Base-by-base conservation (phyloP, 2,888 invertebrate species). In the Aricia artaxerxes region DNA sequence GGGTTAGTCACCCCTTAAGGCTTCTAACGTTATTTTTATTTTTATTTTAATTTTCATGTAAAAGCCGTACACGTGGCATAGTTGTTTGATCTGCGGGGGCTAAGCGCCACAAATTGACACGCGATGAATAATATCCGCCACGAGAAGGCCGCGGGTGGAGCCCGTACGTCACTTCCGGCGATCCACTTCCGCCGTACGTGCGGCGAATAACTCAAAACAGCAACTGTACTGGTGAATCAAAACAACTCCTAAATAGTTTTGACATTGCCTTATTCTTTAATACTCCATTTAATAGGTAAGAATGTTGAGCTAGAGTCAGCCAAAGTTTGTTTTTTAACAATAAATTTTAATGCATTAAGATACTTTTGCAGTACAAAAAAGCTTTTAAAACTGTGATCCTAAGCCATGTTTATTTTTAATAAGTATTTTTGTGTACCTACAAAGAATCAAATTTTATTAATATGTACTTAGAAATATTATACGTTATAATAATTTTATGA, bases 41-140 rank as follows among this genome's bases (percentile, higher is more conserved):
- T 24, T 24, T 24, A 24, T 24, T 24, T 24, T 24, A 24, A 24
- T 24, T 9, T n/a, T 61, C 24, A 61, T 31, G 4, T 64, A 31
- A 64, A 64, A 31, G 64, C 31, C 11, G 31, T 9, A 13, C 69
- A 69, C 69, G 69, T 69, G 69, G 69, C 69, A 9, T 35, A 69
- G 69, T 75, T n/a, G 38, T 44, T 61, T 64, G 77, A 38, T 35
- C 24, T 77, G 44, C 16, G n/a, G 60, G n/a, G n/a, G 49, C 40
- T 61, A 40, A 31, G 84, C 83, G 85, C 83, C 82, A 84, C 83
- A 84, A 82, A 84, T 85, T 84, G 85, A 86, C 84, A 85, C 89
- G 88, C 92, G 90, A 92, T 94, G 93, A 94, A 93, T 94, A 93
- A 94, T 93, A 92, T 93, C 93, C 93, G 93, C 86, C 84, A 86